Base-by-base conservation (phyloP, 2,888 invertebrate genomes). In the Hanleya hanleyi region DNA sequence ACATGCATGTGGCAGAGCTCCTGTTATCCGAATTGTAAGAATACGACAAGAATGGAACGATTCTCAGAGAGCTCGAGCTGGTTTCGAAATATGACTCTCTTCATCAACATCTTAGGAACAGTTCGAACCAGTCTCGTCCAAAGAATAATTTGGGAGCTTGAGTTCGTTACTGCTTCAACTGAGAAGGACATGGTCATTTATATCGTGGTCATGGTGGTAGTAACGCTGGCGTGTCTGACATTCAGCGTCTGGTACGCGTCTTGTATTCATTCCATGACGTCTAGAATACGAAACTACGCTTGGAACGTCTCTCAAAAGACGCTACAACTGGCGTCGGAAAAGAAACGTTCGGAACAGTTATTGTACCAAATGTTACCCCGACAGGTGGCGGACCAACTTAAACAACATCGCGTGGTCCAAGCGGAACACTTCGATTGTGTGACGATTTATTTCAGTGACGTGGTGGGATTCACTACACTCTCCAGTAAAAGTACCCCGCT, bases 241-340 rank as follows among this genome's bases (percentile, higher is more conserved):
- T 57, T 72, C 29, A 69, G 62, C 22, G 26, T 57, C 9, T 72
- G 72, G 72, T 72, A 72, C 41, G 68, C 68, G 57, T 29, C 61
- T 33, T 47, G 68, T 15, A 51, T 72, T 36, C 29, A 69, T 35
- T 50, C 51, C 1, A 37, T 72, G 61, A 69, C 36, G 26, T 47
- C 32, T 15, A 67, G 57, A 50, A 62, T 72, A 41, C 67, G 47
- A 36, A 68, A 50, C 22, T 64, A 64, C 18, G 64, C 64, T 3
- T 37, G 64, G 64, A 22, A 18, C 9, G n/a, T 64, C 15, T 32
- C 35, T 22, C 35, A 37, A 35, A 64, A 64, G 29, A 64, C 64
- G 3, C 22, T 35, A 6, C 37, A 35, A 26, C 37, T 64, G 35
- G 64, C 32, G 12, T 9, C 35, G 2, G 64, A 64, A 26, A 64